Evolutionary conservation across 2,113 vertebrate species (phyloP).

Genomic region (Mobula birostris): DNA sequence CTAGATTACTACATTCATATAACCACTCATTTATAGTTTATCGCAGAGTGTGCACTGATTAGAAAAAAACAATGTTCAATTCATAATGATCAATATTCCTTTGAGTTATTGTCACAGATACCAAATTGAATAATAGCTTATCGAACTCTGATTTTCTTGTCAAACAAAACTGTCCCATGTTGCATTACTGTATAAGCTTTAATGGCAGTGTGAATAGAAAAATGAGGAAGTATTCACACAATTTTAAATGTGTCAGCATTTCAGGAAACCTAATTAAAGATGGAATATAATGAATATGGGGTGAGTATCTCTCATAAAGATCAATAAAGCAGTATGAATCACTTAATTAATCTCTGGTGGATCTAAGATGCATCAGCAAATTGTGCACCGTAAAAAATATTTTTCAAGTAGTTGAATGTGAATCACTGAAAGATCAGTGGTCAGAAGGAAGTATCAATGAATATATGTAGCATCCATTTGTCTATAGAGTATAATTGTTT

Average conservation of each 20-base stretch:
- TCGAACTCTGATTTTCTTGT: not conserved
- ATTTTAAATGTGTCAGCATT: constrained; percentile 2
- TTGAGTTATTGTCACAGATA: not conserved
- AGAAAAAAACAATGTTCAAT: not conserved
- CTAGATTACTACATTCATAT: not conserved
- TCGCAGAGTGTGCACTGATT: not conserved
- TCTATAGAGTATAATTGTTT: not conserved
- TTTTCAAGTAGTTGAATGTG: not conserved
- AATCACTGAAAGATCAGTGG: not conserved
- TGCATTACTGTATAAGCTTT: not conserved
- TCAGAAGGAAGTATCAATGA: not conserved
- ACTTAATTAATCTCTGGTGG: not conserved
- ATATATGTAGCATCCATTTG: not conserved
- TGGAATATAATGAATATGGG: not conserved
- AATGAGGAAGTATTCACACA: not conserved
- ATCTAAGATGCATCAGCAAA: not conserved
- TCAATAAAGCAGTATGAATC: not conserved
- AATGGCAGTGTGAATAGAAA: not conserved
- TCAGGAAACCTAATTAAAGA: not conserved
- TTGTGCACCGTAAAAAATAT: not conserved
- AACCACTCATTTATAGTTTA: not conserved
- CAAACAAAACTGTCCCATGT: not conserved
- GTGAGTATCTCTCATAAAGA: not conserved
- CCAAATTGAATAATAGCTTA: not conserved
- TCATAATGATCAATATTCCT: not conserved